phyloP scores from a whole-genome alignment of 2,113 vertebrate genomes.

The Salminus brasiliensis region DNA sequence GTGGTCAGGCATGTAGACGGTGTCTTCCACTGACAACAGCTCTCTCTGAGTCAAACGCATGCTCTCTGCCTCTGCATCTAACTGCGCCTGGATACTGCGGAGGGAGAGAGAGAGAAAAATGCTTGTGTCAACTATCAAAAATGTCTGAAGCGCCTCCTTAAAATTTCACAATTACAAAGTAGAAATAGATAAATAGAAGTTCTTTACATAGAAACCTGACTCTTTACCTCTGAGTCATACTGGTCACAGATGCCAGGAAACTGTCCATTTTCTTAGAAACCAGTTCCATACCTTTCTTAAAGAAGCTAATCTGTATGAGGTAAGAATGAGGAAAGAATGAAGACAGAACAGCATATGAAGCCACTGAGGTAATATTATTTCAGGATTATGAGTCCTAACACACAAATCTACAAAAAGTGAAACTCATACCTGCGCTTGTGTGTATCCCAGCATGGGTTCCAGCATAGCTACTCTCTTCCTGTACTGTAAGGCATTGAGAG shows the following conservation, averaged over 20 bases:
- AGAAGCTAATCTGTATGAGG: constrained; percentile 86
- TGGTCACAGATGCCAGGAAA: constrained; percentile 85
- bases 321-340: no score
- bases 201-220: neutral
- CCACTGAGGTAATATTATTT: neutral
- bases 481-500: constrained; percentile 94
- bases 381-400: neutral
- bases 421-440: constrained; percentile 83
- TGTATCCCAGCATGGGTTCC: constrained; percentile 93
- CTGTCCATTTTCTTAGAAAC: constrained; percentile 90
- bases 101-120: neutral
- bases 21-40: constrained; percentile 86
- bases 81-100: constrained; percentile 86
- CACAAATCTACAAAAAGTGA: neutral
- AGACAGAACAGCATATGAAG: neutral
- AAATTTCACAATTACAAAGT: neutral
- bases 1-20: constrained; percentile 88
- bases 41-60: constrained; percentile 89
- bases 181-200: neutral
- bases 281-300: constrained; percentile 93
- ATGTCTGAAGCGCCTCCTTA: neutral
- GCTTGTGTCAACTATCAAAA: no score
- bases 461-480: constrained; percentile 93
- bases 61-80: constrained; percentile 87
- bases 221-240: constrained; percentile 88